These are phyloP conservation scores for Hedychridium roseum DNA, from an alignment of 2,888 invertebrate genomes.

Conservation along the genomic window DNA sequence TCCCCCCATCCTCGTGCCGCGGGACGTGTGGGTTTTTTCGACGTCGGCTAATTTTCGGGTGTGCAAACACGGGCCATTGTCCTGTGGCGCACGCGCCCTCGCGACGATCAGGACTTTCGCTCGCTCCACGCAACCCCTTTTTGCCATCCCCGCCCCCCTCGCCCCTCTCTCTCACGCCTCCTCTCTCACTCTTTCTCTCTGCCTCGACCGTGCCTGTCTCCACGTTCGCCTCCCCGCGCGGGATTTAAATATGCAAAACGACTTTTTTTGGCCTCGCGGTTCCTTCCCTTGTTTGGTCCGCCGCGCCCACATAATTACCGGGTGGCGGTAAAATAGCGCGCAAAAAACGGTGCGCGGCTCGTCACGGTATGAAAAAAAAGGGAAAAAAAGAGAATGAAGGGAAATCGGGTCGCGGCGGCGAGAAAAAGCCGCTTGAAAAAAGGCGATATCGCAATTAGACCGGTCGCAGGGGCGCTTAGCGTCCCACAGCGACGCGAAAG, in stretches of 20 bases:
- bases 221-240: conserved; percentile 9
- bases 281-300: conserved; percentile 60
- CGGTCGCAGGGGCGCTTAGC: conserved; percentile 32
- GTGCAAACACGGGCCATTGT: conserved; percentile 58
- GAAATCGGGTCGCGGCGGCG: conserved; percentile 7
- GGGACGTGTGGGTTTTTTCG: conserved; percentile 40
- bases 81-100: conserved; percentile 49
- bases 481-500: conserved; percentile 35
- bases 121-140: conserved; percentile 25
- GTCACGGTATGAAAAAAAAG: conserved; percentile 22
- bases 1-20: conserved; percentile 21
- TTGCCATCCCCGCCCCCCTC: conserved; percentile 5
- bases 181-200: conserved; percentile 2
- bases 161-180: not conserved
- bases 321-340: conserved; percentile 51
- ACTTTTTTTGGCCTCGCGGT: conserved; percentile 46
- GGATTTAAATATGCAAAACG: conserved; percentile 47
- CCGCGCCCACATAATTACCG: conserved; percentile 63
- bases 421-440: conserved; percentile 37
- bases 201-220: no score
- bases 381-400: conserved; percentile 1
- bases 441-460: conserved; percentile 58
- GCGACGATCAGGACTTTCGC: conserved; percentile 15
- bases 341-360: conserved; percentile 39
- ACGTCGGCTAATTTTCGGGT: conserved; percentile 53